Percentiles rank a stretch among this genome's conserved stretches.
phyloP scores from a whole-genome alignment of 2,113 vertebrate species.

The Zosterops lateralis region DNA sequence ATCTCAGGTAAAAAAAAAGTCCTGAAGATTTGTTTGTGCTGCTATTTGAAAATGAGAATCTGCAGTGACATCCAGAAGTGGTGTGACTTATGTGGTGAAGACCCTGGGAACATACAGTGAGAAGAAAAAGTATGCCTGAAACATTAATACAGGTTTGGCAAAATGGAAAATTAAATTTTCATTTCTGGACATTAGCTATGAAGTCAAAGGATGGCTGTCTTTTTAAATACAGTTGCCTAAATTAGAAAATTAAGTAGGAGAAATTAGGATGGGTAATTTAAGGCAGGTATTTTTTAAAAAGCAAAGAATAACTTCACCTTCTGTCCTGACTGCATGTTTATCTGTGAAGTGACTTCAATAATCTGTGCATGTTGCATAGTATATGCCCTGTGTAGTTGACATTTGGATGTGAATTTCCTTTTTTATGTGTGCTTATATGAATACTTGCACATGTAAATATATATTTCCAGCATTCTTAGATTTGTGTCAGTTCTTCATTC shows the following conservation, averaged over 20 bases:
- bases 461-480: neutral
- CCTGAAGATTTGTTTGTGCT: neutral
- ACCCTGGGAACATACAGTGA: neutral
- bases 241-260: neutral
- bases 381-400: neutral
- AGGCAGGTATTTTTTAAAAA: neutral
- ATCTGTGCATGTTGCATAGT: neutral
- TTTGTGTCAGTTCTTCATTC: neutral
- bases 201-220: neutral
- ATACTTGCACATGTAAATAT: neutral
- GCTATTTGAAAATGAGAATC: neutral
- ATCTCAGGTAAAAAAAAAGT: neutral
- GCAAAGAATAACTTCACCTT: neutral
- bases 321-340: neutral
- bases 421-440: neutral
- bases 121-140: neutral
- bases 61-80: neutral
- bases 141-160: neutral
- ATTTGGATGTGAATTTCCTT: neutral
- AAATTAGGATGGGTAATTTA: neutral
- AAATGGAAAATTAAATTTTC: conserved; percentile 19
- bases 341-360: neutral
- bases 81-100: neutral
- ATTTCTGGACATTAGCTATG: neutral
- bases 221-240: neutral